These are phyloP conservation scores for Myiozetetes cayanensis DNA, from an alignment of 2,113 vertebrate genomes.

Conservation along the genomic window DNA sequence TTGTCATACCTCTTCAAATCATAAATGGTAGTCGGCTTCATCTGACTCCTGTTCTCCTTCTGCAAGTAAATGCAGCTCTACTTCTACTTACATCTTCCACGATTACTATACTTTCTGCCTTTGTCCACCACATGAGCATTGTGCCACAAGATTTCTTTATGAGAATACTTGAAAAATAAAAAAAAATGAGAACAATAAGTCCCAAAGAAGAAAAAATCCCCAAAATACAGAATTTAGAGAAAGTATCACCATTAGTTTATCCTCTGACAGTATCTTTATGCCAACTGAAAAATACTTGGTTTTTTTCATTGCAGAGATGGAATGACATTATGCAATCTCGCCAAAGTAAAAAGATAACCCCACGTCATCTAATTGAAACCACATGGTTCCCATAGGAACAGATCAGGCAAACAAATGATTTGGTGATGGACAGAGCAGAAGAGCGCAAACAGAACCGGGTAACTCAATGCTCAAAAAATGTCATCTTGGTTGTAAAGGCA, in stretches of 20 bases:
- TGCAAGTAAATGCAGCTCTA: not conserved
- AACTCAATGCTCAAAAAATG: not conserved
- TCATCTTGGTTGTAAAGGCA: not conserved
- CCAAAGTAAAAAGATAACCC: constrained; percentile 39
- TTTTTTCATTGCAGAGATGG: constrained; percentile 8
- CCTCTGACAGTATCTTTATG: not conserved
- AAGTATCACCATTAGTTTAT: not conserved
- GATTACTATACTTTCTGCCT: not conserved
- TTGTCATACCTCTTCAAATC: not conserved
- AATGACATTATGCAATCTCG: constrained; percentile 16
- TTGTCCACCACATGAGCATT: not conserved
- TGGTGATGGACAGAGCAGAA: not conserved
- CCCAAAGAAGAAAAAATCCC: not conserved
- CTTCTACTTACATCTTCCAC: not conserved
- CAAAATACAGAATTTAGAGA: not conserved
- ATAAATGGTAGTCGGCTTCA: not conserved
- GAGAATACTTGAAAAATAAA: not conserved
- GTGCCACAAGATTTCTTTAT: not conserved
- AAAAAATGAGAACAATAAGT: not conserved
- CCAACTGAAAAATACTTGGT: not conserved
- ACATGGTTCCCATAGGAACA: constrained; percentile 46
- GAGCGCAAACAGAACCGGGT: not conserved
- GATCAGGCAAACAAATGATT: constrained; percentile 21
- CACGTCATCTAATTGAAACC: constrained; percentile 20
- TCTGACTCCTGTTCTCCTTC: not conserved